A percentile compares a stretch with the other conserved stretches of the same genome.
phyloP scores from a whole-genome alignment of 1,140 invertebrate genomes.

The Sipha flava region DNA sequence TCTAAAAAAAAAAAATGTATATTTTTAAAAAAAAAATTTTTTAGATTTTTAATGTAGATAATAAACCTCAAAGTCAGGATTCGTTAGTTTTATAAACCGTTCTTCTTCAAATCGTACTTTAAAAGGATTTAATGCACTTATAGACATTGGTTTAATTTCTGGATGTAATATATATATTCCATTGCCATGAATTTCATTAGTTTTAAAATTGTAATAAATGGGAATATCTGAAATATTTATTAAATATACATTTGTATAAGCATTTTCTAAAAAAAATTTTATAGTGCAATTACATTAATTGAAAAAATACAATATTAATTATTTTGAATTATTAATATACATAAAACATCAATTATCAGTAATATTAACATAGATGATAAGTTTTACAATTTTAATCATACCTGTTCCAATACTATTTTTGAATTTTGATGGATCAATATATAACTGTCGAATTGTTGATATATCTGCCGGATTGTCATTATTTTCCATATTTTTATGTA shows the following conservation, averaged over 20 bases:
- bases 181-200: not conserved
- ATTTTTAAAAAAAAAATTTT: no score
- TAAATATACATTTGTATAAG: no score
- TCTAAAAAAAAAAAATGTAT: not conserved
- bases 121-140: not conserved
- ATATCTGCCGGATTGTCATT: not conserved
- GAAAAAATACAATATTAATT: no score
- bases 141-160: not conserved
- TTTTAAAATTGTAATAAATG: conserved; percentile 1
- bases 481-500: not conserved
- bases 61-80: not conserved
- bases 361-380: not conserved
- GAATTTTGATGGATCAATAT: not conserved
- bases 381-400: not conserved
- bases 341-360: no score
- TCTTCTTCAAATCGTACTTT: not conserved
- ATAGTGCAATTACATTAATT: no score
- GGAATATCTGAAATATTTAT: not conserved
- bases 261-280: no score
- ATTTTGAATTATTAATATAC: no score
- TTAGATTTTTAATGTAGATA: no score
- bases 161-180: not conserved
- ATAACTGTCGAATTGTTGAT: not conserved
- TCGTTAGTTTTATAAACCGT: not conserved
- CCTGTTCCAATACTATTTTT: not conserved